These are phyloP conservation scores for Nipponacmea schrenckii DNA, from an alignment of 2,888 invertebrate genomes.

Conservation along the genomic window DNA sequence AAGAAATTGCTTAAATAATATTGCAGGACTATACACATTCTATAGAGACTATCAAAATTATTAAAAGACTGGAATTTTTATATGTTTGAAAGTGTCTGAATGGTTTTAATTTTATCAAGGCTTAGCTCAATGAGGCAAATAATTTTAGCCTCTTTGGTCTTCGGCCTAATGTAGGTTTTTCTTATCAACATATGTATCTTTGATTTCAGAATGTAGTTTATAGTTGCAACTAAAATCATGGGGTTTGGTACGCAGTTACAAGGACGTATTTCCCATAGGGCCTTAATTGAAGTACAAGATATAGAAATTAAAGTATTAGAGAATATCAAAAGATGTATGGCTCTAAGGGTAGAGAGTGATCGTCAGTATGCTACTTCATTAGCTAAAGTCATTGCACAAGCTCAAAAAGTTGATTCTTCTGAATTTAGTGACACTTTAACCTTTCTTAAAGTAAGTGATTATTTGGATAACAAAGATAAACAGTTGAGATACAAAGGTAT, in stretches of 20 bases:
- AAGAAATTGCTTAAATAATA: no score
- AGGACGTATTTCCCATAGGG: slow-evolving; percentile 90
- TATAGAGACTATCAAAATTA: no score
- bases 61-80: no score
- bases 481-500: no score
- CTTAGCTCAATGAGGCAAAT: no score
- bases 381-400: slow-evolving; percentile 59
- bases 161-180: no score
- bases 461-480: no score
- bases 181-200: no score
- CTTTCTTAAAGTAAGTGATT: slow-evolving; percentile 51
- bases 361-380: slow-evolving; percentile 89
- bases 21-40: no score
- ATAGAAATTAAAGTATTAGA: slow-evolving; percentile 92
- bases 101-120: no score
- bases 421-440: slow-evolving; percentile 54
- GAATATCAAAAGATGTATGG: slow-evolving; percentile 87
- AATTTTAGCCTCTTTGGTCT: no score
- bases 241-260: slow-evolving; percentile 87
- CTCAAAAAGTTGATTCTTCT: slow-evolving; percentile 51
- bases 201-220: neutral
- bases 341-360: slow-evolving; percentile 89
- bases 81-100: no score
- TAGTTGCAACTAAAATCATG: slow-evolving; percentile 48
- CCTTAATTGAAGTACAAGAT: slow-evolving; percentile 88